Evolutionary conservation across 2,888 invertebrate species (phyloP), one percentile per base, ranked within the genome.

Genomic region (Drosophila birchii): DNA sequence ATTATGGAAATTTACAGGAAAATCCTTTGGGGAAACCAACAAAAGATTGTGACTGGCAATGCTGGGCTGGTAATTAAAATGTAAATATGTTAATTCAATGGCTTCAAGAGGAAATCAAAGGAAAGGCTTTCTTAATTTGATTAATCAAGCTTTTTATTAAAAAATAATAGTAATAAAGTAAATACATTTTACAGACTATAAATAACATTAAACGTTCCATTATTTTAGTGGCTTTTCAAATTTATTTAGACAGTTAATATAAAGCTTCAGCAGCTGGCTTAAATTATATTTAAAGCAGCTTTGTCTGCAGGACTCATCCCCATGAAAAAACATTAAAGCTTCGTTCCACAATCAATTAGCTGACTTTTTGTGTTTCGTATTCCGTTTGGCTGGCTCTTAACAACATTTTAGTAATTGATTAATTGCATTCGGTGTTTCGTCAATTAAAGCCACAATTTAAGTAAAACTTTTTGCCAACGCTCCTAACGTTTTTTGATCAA

Each of bases 331-430:
- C 16, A 53, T 45, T 23, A 11, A 26, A 5, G 6, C 11, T 20
- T 14, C n/a, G 11, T 20, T 66, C 43, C 29, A 38, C 29, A 44
- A 67, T 54, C 36, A 36, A 66, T 51, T 66, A 66, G 43, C 36
- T 38, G 2, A n/a, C 26, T 67, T 70, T 69, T 36, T 57, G 38
- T 39, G 7, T 49, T 41, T 36, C 44, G 43, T 39, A 23, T 38
- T 43, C 43, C 44, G n/a, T 36, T 60, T 20, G 34, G 14, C 20
- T 47, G 58, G 57, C 71, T 57, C 63, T 72, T 57, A 26, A 58
- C 55, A 49, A 54, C 39, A 61, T 62, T 86, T 71, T 60, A 45
- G 49, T 68, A 78, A 81, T 84, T 81, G 69, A 81, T 74, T 82
- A 74, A 82, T 81, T 76, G 41, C 55, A 60, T 69, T 74, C 54